Percentiles rank a stretch among this genome's conserved stretches.
phyloP scores from a whole-genome alignment of 1,140 invertebrate species.

The Neodiprion lecontei region DNA sequence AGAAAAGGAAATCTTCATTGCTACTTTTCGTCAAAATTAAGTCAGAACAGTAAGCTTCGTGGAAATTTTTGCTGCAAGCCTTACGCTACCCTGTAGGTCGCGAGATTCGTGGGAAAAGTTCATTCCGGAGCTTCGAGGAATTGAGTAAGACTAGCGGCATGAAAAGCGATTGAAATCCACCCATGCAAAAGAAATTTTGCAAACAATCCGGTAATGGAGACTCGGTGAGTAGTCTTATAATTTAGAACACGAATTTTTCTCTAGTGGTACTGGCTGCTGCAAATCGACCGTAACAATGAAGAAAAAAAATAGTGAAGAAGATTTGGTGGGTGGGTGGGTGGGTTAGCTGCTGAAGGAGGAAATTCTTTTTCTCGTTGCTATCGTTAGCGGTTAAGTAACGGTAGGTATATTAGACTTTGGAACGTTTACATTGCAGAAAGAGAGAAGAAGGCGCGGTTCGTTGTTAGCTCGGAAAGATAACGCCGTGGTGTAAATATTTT shows the following conservation, averaged over 20 bases:
- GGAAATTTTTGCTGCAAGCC: no score
- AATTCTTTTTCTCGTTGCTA: not conserved
- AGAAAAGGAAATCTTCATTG: no score
- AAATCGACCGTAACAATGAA: not conserved
- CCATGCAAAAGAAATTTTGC: not conserved
- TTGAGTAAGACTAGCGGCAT: no score
- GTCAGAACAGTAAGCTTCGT: no score
- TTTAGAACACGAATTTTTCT: not conserved
- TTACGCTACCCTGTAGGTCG: no score
- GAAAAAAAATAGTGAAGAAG: no score
- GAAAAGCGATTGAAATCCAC: no score
- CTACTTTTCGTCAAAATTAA: no score
- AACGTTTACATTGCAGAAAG: not conserved
- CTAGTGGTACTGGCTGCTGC: not conserved
- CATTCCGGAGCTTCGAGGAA: no score
- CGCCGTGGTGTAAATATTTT: not conserved
- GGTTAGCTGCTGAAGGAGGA: not conserved
- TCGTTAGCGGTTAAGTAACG: conserved; percentile 7
- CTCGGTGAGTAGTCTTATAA: not conserved
- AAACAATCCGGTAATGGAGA: not conserved
- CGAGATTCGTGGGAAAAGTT: no score
- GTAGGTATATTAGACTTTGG: not conserved
- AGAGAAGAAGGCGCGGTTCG: not conserved
- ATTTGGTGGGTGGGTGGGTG: not conserved
- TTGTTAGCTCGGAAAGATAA: not conserved